Conservation (phyloP, 2,888 invertebrate genomes). For the Muschampia plurimacula region DNA sequence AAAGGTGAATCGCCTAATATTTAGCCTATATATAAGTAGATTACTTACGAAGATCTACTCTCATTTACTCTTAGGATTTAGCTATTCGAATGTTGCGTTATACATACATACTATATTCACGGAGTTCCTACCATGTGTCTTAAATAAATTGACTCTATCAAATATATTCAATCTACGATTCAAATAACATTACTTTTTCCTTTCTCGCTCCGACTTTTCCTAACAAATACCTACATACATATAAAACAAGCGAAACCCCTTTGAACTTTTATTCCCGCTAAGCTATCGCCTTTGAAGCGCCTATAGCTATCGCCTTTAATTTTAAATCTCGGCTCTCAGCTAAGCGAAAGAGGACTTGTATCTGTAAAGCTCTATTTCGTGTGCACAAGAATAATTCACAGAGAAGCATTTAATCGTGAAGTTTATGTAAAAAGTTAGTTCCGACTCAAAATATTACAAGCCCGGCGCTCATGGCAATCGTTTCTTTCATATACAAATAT, state of each 20-base stretch:
- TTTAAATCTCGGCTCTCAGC: slow-evolving; percentile 15
- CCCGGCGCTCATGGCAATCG: not conserved
- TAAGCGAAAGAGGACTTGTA: slow-evolving; percentile 11
- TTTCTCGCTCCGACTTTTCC: not conserved
- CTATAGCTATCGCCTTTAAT: slow-evolving; percentile 7
- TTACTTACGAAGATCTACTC: too few relatives aligned
- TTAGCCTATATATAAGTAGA: too few relatives aligned
- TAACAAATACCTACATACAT: slow-evolving; percentile 20
- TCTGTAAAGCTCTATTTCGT: not conserved
- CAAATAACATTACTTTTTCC: slow-evolving; percentile 6
- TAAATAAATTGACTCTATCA: slow-evolving; percentile 7
- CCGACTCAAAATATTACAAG: slow-evolving; percentile 20
- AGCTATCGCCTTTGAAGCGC: slow-evolving; percentile 32
- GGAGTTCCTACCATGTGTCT: not conserved
- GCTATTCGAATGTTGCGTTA: not conserved
- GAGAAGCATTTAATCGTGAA: slow-evolving; percentile 15
- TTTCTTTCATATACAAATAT: slow-evolving; percentile 20
- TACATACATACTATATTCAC: not conserved
- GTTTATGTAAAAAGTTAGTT: slow-evolving; percentile 16
- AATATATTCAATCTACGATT: not conserved
- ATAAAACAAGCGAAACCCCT: slow-evolving; percentile 24
- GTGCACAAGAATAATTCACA: not conserved
- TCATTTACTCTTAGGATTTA: not conserved
- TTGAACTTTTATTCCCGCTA: slow-evolving; percentile 32
- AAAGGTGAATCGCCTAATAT: too few relatives aligned